Evolutionary conservation across 2,797 vertebrate species (phyloP), one percentile per base, ranked within the genome.

Genomic region (Sebastes aleutianus): DNA sequence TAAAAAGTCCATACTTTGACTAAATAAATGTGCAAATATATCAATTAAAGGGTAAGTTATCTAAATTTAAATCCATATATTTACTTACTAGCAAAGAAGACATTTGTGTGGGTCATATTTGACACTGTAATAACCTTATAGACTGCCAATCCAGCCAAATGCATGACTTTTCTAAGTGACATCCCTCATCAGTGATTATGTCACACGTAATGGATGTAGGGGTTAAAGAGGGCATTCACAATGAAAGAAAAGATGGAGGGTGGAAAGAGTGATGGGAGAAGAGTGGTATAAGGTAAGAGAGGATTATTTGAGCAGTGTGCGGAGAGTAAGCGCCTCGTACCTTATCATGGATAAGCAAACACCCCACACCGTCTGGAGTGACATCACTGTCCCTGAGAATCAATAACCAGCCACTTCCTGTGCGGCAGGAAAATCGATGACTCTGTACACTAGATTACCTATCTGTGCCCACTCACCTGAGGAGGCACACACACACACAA

Each of bases 271-370:
- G 89, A 90, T 88, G 90, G 77, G 90, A 84, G 84, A 75, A 62
- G 67, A 83, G 86, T 74, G 89, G 84, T 74, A 83, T 74, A 83
- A 74, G 82, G 79, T 75, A 47, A 50, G 69, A 81, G 83, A 85
- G 85, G 82, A 87, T 81, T 94, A 94, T 94, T 94, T 94, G 91
- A 93, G 75, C 84, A 94, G 92, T 27, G 82, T 32, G 83, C 61
- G 27, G 78, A 62, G 81, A 85, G 91, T 84, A 87, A 90, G 92
- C 88, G 53, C 90, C 91, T 88, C 70, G 57, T 82, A 84, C 92
- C 89, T 90, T 91, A 93, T 94, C 93, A 88, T 92, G 93, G 92
- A 91, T 94, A 93, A 94, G 93, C 88, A 94, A 94, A 94, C 93
- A 94, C 70, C 66, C 62, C 26, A 24, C 85, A 80, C 80, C 82